Base-by-base conservation (phyloP, 2,888 invertebrate genomes). In the Torymus tubicola region DNA sequence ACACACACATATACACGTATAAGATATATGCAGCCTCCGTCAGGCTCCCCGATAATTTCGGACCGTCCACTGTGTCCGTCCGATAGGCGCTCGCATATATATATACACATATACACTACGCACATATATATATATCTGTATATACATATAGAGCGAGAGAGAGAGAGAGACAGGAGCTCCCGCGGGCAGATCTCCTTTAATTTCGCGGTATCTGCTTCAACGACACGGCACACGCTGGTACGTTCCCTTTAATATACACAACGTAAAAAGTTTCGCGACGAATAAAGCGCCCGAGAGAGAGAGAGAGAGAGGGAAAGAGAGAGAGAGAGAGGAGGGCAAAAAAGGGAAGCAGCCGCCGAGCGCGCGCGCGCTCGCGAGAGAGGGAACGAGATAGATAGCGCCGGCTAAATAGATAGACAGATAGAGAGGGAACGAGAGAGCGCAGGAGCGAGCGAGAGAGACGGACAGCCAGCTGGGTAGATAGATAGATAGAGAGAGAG, bases 251-350 rank as follows among this genome's bases (percentile, higher is more conserved):
- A 89, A 88, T 89, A 88, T 88, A 88, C 87, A 88, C 88, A 88
- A 87, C 88, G 87, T 88, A 89, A 89, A 88, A 88, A 89, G 88
- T 88, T 89, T 89, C 88, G 88, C 87, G 88, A 88, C 89, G 89
- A 89, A 88, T 89, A 89, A 87, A 87, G 87, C 86, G 87, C 85
- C 82, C 82, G 83, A 84, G 85, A 85, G 87, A 83, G 85, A 81
- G 73, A 58, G 81, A 75, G 71, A 55, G 82, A 83, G 81, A 52
- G 80, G 76, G 80, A 69, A 64, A 2, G 83, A 63, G 82, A 75
- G 83, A 60, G 72, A 80, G 83, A 50, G 74, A 42, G 78, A 69
- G 68, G 67, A 68, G 68, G 67, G 63, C 60, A 67, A 75, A 74
- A 78, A 64, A 74, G 73, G 71, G 74, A 69, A 69, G 78, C 69